Percentiles rank a stretch among this genome's conserved stretches.
phyloP scores from a whole-genome alignment of 2,888 invertebrate genomes.

The Zeuzera pyrina region DNA sequence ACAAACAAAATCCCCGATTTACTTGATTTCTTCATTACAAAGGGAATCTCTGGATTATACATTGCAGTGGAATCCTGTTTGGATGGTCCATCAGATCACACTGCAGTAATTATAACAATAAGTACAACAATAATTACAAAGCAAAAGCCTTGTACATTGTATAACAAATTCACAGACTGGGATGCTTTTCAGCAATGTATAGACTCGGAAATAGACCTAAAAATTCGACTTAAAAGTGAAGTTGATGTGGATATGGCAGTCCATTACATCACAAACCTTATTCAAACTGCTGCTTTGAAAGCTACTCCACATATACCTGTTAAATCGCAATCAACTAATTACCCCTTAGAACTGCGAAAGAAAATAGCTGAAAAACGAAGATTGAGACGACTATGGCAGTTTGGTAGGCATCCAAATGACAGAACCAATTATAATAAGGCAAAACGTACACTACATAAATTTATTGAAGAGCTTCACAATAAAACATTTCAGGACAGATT shows the following conservation, averaged over 20 bases:
- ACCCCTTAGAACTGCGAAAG: slow-evolving; percentile 1
- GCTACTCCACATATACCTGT: background rate
- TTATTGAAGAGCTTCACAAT: slow-evolving; percentile 4
- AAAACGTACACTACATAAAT: slow-evolving; percentile 1
- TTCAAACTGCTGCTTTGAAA: slow-evolving; percentile 10
- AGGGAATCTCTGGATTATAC: slow-evolving; percentile 3
- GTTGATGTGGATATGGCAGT: slow-evolving; percentile 1
- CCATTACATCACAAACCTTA: slow-evolving; percentile 1
- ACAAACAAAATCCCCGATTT: slow-evolving; percentile 14
- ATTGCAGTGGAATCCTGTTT: slow-evolving; percentile 1
- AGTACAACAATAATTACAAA: slow-evolving; percentile 2
- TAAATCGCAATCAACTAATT: background rate
- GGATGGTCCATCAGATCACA: slow-evolving; percentile 9
- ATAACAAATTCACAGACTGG: slow-evolving; percentile 3
- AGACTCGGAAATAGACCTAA: background rate
- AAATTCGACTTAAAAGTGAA: background rate
- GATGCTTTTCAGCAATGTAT: slow-evolving; percentile 1
- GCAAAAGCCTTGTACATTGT: background rate
- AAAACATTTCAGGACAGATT: background rate
- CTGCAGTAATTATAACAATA: slow-evolving; percentile 7
- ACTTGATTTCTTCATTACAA: slow-evolving; percentile 16
- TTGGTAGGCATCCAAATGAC: slow-evolving; percentile 1
- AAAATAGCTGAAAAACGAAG: slow-evolving; percentile 11
- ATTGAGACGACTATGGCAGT: slow-evolving; percentile 11
- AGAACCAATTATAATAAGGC: slow-evolving; percentile 6